A percentile compares a stretch with the other conserved stretches of the same genome.
Conservation (phyloP, 2,113 vertebrate species). For the Vulpes lagopus region DNA sequence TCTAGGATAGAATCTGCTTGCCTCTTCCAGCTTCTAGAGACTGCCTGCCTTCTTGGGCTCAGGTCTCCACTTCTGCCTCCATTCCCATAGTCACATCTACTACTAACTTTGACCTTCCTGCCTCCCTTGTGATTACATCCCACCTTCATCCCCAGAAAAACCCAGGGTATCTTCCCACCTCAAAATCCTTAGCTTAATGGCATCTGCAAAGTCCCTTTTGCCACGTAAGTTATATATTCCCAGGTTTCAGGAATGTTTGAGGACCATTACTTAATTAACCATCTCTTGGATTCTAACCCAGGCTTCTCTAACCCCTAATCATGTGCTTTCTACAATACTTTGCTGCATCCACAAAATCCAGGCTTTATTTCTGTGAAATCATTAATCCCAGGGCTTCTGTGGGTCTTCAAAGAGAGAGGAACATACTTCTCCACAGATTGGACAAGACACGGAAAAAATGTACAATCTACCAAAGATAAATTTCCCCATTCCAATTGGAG, state of each 20-base stretch:
- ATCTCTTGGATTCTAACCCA: background rate
- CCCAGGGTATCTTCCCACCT: background rate
- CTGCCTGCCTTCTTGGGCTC: background rate
- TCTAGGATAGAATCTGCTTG: background rate
- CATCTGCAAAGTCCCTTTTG: background rate
- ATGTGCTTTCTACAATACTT: background rate
- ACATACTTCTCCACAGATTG: background rate
- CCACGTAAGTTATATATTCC: background rate
- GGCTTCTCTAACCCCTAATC: too few species aligned
- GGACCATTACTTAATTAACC: background rate
- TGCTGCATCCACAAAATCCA: background rate
- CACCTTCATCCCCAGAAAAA: background rate
- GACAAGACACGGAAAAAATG: background rate
- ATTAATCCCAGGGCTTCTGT: background rate
- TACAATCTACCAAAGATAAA: background rate
- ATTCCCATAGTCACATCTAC: background rate
- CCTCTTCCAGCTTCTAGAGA: background rate
- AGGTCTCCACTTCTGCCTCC: background rate
- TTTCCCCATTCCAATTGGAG: background rate
- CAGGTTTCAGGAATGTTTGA: background rate
- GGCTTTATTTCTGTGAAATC: background rate
- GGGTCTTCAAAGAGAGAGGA: background rate
- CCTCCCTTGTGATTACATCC: background rate
- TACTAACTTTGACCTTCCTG: background rate
- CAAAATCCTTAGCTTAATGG: background rate